Base-by-base conservation (phyloP, 2,797 vertebrate species). In the Crenichthys baileyi region DNA sequence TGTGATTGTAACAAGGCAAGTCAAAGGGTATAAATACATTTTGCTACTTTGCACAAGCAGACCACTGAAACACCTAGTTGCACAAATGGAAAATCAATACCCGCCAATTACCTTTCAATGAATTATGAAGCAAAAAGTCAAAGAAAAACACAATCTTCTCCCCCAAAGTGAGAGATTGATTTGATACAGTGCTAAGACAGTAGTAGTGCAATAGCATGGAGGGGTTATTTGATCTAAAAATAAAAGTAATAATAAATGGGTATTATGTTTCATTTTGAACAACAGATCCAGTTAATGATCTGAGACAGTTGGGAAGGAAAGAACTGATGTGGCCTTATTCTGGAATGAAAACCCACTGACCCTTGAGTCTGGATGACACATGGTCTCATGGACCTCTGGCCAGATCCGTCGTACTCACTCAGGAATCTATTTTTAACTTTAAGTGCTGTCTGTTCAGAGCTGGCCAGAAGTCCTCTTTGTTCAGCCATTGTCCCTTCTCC, bases 401-500 rank as follows among this genome's bases (percentile, higher is more conserved):
- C 31, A 36, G 31, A 36, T 36, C 31, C 31, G 31, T 36, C 31
- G 4, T 36, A 36, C 2, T 68, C 46, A 73, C 7, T 76, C 26
- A 56, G 67, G 22, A 83, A 75, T 79, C 13, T 76, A 24, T 81
- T 80, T 82, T 74, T 81, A 72, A 83, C 65, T 56, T 26, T 55
- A 56, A 83, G 22, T 46, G 1, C 55, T 50, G 15, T 71, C 31
- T 63, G 41, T 78, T 77, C 11, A n/a, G 41, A 82, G 61, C 68
- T 46, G 80, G 73, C 84, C 78, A 81, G 44, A 79, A 79, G 73
- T 87, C 79, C 75, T 87, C 51, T 78, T 77, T 87, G 77, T 70
- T 86, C 70, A 83, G 79, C 71, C 82, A 78, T 79, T 81, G 84
- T 91, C 88, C 78, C 65, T 77, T 75, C 83, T 85, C 88, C 88